Evolutionary conservation across 2,888 invertebrate species (phyloP), one percentile per base, ranked within the genome.

Genomic region (Eulithis prunata): DNA sequence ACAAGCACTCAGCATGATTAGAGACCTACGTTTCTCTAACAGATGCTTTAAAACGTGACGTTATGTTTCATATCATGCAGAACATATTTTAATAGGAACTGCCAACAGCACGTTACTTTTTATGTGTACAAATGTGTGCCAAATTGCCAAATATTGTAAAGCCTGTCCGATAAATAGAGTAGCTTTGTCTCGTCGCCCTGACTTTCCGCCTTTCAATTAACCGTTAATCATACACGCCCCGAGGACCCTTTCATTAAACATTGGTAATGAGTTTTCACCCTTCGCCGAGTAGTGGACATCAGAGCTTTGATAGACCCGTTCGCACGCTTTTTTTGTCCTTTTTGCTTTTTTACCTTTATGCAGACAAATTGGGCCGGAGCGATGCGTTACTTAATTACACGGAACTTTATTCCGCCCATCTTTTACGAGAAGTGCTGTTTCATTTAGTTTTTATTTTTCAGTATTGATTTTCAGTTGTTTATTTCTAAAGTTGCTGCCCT

Each of bases 261-360:
- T 82, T 82, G 84, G 84, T 91, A 91, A 92, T 91, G 91, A 92
- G 91, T 92, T 93, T 92, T 90, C 88, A 87, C 90, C 91, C 91
- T 90, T 86, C 87, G 80, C 70, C 83, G 85, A 83, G 85, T 88
- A 89, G 86, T 92, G 91, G 91, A 89, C 92, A 90, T 88, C 82
- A 83, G 83, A 83, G 86, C 87, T 84, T 82, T 85, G 81, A 85
- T 86, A 83, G 85, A 83, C 63, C 77, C 77, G 71, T 77, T 77
- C 74, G 64, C 77, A 78, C 82, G 79, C 10, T 32, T 10, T 41
- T 82, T 89, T 90, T 87, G 84, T 82, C 83, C 81, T 87, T 84
- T 82, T 84, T 82, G 47, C 41, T 32, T 32, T 86, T 86, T 86
- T 84, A 77, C 81, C 79, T 84, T 79, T 75, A 80, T 78, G 78